Percentiles rank a stretch among this genome's conserved stretches.
Conservation (phyloP, 2,888 invertebrate species). For the Xylocampa areola region DNA sequence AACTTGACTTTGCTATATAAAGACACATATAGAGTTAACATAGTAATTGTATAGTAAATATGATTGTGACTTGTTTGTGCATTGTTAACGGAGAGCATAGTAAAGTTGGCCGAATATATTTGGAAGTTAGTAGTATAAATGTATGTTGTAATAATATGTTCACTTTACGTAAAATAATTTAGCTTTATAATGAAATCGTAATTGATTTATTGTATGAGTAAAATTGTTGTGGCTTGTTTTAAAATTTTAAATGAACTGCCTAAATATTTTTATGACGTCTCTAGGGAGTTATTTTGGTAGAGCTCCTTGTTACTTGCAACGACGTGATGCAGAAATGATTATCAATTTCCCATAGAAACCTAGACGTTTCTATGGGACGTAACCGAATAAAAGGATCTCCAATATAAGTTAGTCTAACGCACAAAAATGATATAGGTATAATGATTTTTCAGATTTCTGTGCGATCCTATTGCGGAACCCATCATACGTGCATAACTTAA, state of each 20-base stretch:
- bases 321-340: not conserved
- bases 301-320: not conserved
- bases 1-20: slow-evolving; percentile 5
- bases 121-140: not conserved
- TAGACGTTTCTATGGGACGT: too few species aligned
- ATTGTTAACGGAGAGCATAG: slow-evolving; percentile 4
- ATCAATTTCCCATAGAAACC: too few species aligned
- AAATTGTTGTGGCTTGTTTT: not conserved
- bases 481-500: too few species aligned
- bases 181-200: not conserved
- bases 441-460: too few species aligned
- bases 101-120: slow-evolving; percentile 10
- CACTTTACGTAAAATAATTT: not conserved
- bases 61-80: slow-evolving; percentile 1
- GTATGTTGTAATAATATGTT: not conserved
- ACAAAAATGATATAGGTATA: too few species aligned
- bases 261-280: not conserved
- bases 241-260: not conserved
- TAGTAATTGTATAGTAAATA: slow-evolving; percentile 17
- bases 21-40: slow-evolving; percentile 17
- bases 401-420: too few species aligned
- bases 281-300: not conserved
- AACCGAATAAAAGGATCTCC: too few species aligned
- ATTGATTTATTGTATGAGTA: too few species aligned
- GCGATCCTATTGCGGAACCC: too few species aligned